These are phyloP conservation scores for Bombus terrestris DNA, from an alignment of 1,140 invertebrate genomes.

Conservation along the genomic window DNA sequence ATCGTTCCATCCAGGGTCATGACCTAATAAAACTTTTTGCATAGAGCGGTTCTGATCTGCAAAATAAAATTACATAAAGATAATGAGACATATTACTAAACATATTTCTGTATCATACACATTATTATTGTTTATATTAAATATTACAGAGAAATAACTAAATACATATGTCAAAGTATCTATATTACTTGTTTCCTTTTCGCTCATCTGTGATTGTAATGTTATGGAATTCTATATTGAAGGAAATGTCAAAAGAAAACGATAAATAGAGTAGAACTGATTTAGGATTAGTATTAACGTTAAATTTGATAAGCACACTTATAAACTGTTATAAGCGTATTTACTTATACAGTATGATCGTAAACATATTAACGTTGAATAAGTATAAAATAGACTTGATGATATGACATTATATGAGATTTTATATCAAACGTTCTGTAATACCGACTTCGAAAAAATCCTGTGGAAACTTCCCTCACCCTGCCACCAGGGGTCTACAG, in stretches of 20 bases:
- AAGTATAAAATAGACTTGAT: no score
- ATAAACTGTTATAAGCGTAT: background rate
- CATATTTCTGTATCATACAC: background rate
- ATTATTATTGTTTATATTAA: background rate
- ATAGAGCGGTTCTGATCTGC: slow-evolving; percentile 64
- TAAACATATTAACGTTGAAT: background rate
- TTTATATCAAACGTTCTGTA: no score
- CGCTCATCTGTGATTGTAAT: slow-evolving; percentile 3
- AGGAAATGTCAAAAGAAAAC: background rate
- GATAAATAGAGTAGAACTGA: background rate
- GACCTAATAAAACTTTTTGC: slow-evolving; percentile 73
- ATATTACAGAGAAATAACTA: no score
- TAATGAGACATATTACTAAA: background rate
- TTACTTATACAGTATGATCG: background rate
- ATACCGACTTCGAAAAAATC: no score
- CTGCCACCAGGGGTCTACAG: no score
- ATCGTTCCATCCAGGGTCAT: slow-evolving; percentile 83
- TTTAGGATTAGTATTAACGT: background rate
- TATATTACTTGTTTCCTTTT: slow-evolving; percentile 23
- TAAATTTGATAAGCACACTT: background rate
- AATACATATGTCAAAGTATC: background rate
- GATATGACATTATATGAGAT: no score
- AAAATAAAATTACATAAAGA: background rate
- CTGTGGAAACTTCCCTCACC: no score
- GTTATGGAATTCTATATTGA: background rate